Conservation (phyloP, 2,113 vertebrate genomes). For the Caloenas nicobarica region DNA sequence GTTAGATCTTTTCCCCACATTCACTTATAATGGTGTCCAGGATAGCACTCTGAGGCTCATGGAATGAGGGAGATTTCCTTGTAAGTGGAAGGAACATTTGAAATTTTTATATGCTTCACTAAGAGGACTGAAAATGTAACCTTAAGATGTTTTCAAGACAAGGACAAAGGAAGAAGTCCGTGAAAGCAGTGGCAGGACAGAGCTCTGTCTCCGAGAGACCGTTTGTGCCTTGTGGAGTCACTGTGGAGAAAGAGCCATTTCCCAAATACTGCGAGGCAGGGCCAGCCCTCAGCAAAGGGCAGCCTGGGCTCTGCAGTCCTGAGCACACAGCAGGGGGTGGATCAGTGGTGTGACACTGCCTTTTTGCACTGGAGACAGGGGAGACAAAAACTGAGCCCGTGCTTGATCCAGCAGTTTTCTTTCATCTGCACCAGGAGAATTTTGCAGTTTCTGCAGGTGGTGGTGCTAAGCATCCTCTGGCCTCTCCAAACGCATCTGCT, state of each 20-base stretch:
- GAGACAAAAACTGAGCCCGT: not conserved
- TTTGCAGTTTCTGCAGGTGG: not conserved
- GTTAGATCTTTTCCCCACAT: not conserved
- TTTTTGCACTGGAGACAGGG: not conserved
- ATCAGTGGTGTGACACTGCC: not conserved
- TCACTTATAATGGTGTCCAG: not conserved
- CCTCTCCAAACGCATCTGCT: not conserved
- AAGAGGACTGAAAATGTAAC: not conserved
- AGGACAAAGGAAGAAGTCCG: not conserved
- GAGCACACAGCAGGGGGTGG: not conserved
- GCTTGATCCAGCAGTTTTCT: not conserved
- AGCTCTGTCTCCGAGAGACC: not conserved
- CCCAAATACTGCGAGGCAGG: not conserved
- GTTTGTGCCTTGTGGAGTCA: not conserved
- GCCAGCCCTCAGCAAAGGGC: not conserved
- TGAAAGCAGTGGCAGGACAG: not conserved
- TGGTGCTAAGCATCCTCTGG: not conserved
- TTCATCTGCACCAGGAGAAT: not conserved
- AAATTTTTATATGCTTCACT: not conserved
- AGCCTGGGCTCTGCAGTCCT: not conserved
- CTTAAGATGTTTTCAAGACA: not conserved
- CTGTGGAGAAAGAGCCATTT: not conserved
- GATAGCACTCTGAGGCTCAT: not conserved
- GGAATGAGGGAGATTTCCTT: not conserved
- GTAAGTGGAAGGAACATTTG: rapidly evolving